Conservation (phyloP, 1,140 invertebrate genomes). For the Diplogasteroides magnus region DNA sequence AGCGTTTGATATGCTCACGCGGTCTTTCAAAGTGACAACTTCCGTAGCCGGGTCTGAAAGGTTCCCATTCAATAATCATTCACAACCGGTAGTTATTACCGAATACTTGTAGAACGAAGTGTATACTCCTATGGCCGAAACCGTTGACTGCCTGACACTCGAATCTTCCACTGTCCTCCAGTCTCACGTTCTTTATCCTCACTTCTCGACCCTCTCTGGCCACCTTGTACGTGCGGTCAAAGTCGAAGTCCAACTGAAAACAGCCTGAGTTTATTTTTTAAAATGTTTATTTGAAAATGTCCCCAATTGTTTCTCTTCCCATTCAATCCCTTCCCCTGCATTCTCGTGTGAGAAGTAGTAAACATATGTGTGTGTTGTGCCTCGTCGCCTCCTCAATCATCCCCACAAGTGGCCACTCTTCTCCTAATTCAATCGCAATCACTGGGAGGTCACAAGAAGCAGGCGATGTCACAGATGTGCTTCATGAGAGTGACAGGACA, state of each 20-base stretch:
- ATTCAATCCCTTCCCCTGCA: not conserved
- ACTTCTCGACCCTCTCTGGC: conserved; percentile 22
- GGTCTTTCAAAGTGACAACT: not conserved
- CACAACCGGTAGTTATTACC: conserved; percentile 4
- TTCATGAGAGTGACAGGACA: not conserved
- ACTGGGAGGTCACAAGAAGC: not conserved
- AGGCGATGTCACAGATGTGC: not conserved
- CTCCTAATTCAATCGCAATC: not conserved
- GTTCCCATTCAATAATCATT: not conserved
- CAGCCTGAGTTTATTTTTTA: no score
- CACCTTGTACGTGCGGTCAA: conserved; percentile 30
- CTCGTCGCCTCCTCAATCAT: not conserved
- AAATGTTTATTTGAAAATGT: no score
- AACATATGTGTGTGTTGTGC: no score
- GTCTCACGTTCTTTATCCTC: conserved; percentile 26
- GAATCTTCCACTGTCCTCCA: conserved; percentile 32
- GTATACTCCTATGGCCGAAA: conserved; percentile 26
- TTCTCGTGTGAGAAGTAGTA: not conserved
- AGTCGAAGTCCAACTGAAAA: conserved; percentile 35
- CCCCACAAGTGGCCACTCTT: not conserved
- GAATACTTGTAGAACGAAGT: conserved; percentile 33
- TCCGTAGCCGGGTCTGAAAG: not conserved
- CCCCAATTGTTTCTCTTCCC: no score
- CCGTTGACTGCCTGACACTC: conserved; percentile 33
- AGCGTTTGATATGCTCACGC: not conserved